Evolutionary conservation across 2,113 vertebrate genomes (phyloP), one percentile per base, ranked within the genome.

Genomic region (Acanthochromis polyacanthus): DNA sequence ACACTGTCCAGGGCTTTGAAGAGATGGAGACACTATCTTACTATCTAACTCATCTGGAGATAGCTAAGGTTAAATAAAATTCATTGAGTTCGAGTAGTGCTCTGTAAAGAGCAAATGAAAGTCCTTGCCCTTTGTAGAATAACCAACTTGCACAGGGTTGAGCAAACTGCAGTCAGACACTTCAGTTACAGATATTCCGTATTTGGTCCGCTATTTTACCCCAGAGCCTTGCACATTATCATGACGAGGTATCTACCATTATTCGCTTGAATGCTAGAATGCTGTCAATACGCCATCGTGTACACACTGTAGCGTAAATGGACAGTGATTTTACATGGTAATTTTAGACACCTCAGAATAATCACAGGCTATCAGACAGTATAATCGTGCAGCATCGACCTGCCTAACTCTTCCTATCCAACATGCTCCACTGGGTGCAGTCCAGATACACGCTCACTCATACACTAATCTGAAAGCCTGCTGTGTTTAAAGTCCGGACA

Each of bases 31-130:
- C 82, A 64, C 68, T 76, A 74, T 82, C 83, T 80, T 15, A 25
- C 76, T 58, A 28, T 25, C 25, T 59, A 78, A 62, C 58, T 84
- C 80, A 85, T 88, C 53, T 71, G 60, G 43, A 78, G 80, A 84
- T 81, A 80, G 81, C 86, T 57, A 30, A 73, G 86, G 86, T 90
- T 86, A 86, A 91, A 89, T 70, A 81, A 92, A 90, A 89, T 77
- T 84, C 52, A 87, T 58, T 72, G 67, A 84, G 71, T 51, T 74
- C 1, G 45, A 87, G 82, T 81, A 76, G 23, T 2, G 67, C 59
- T 62, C 57, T 85, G 56, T 75, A 69, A 60, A 83, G 78, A 80
- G 48, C 65, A 25, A 77, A 65, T 58, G 51, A 43, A 85, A 77
- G 57, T 65, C 46, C 57, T 72, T 43, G 75, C 67, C 62, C 74